Evolutionary conservation across 2,113 vertebrate species (phyloP).

Genomic region (Zapus hudsonius): DNA sequence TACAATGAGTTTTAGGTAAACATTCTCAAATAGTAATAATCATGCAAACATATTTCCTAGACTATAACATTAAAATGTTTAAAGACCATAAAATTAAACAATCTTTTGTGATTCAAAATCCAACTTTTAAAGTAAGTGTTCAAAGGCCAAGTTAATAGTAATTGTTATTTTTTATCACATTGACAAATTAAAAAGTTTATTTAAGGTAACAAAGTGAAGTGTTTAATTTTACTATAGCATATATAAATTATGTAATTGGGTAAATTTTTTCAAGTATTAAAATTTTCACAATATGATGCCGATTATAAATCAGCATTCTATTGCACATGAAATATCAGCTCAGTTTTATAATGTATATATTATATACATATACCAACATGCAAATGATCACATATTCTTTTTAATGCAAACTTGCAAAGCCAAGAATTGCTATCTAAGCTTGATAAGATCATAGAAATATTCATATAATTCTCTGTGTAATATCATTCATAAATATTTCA

Average conservation of each 20-base stretch:
- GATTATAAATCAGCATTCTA: neutral
- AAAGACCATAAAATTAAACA: neutral
- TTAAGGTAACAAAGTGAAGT: neutral
- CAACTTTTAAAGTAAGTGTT: neutral
- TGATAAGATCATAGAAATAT: neutral
- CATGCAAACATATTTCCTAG: neutral
- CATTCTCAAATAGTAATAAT: neutral
- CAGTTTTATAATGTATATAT: neutral
- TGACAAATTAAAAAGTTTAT: neutral
- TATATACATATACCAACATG: neutral
- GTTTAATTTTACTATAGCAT: neutral
- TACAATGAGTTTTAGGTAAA: neutral
- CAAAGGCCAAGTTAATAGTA: neutral
- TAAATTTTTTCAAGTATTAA: neutral
- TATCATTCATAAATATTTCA: slow-evolving; percentile 33
- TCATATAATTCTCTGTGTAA: neutral
- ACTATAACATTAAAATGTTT: neutral
- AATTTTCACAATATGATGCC: neutral
- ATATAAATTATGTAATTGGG: neutral
- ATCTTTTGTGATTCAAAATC: neutral
- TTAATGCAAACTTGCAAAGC: neutral
- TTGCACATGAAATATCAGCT: neutral
- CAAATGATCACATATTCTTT: neutral
- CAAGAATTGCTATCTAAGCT: neutral
- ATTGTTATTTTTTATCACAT: neutral